Evolutionary conservation across 2,113 vertebrate genomes (phyloP).

Genomic region (Leptosomus discolor): DNA sequence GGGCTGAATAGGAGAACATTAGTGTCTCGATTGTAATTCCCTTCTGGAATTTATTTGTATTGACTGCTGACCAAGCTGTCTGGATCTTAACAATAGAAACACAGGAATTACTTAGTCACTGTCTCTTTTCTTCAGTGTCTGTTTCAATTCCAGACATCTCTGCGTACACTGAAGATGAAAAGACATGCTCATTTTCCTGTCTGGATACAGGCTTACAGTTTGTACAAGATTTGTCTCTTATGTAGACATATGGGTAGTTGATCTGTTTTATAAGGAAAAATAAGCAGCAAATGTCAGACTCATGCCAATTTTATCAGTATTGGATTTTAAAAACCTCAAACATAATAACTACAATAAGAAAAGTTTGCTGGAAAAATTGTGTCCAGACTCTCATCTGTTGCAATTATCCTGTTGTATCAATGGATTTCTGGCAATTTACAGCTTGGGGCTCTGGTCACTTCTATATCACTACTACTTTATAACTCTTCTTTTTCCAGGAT

Average conservation of each 20-base stretch:
- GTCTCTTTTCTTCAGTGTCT: not conserved
- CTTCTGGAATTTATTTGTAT: not conserved
- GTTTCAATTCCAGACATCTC: not conserved
- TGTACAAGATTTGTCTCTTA: not conserved
- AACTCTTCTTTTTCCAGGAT: not conserved
- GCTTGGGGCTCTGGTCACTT: not conserved
- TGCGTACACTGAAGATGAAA: not conserved
- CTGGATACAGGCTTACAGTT: not conserved
- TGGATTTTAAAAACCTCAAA: not conserved
- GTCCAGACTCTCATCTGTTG: not conserved
- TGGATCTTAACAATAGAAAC: not conserved
- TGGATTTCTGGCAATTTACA: not conserved
- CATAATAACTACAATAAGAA: not conserved
- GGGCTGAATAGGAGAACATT: not conserved
- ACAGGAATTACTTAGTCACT: conserved; percentile 14
- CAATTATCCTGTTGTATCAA: not conserved
- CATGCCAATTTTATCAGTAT: not conserved
- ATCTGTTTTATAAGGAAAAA: not conserved
- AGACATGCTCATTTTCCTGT: not conserved
- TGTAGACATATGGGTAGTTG: not conserved
- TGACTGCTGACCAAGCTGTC: not conserved
- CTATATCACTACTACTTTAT: not conserved
- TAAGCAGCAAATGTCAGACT: not conserved
- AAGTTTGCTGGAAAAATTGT: not conserved
- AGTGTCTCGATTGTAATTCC: not conserved